Base-by-base conservation (phyloP, 2,888 invertebrate species). In the Sicus ferrugineus region DNA sequence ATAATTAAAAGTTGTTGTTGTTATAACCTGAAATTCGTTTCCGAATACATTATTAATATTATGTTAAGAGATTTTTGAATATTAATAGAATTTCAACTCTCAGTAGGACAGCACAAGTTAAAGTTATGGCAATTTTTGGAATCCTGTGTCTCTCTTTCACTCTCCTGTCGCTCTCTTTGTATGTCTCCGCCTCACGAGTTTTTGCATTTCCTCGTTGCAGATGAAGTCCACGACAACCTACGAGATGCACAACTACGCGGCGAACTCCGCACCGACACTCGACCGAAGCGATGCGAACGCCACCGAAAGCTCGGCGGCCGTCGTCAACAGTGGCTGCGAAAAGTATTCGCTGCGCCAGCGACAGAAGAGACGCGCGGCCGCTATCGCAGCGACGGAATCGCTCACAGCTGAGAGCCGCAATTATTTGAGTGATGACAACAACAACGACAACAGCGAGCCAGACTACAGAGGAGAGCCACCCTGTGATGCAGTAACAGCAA, bases 311-410 rank as follows among this genome's bases (percentile, higher is more conserved):
- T 7, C 1, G 6, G 63, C 11, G 42, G 46, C 4, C 54, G 68
- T 67, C 14, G 42, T 31, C 38, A 26, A n/a, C 58, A 46, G 73
- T 21, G 75, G 75, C 72, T 86, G 78, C 74, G 90, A 90, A 76
- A 89, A 91, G 79, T 92, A 92, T 83, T 91, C 91, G 21, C 84
- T 92, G 71, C 86, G 92, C 46, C 90, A 90, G 63, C 86, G 90
- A 7, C 90, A 91, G 30, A 86, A 90, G 73, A 87, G 90, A 67
- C 88, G 89, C 30, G 75, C 73, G 77, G 85, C 87, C 42, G 3
- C 38, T 66, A 61, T n/a, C 52, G 46, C 70, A 67, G 70, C 61
- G 67, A 63, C 28, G 52, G 38, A 70, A 66, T 87, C 88, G 21
- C 71, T 67, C 56, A 70, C 58, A 67, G 87, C 88, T 38, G 73